Evolutionary conservation across 2,797 vertebrate species (phyloP).

Genomic region (Acanthurus tractus): DNA sequence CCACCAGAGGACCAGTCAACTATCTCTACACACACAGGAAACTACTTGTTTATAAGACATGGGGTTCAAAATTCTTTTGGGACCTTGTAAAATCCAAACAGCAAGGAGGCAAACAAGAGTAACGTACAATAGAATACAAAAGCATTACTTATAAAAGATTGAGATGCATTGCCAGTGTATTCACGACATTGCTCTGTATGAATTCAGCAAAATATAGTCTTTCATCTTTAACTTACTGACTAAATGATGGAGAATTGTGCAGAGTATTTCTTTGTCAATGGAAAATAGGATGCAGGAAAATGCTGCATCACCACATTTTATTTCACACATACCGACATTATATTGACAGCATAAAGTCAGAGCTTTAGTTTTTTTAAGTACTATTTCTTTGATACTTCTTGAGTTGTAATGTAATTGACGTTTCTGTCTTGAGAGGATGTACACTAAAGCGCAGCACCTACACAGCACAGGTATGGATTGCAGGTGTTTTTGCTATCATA

Average conservation of each 20-base stretch:
- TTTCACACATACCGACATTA: background rate
- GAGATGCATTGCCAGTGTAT: background rate
- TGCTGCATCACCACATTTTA: background rate
- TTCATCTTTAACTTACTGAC: background rate
- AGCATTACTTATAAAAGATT: background rate
- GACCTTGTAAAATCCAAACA: constrained; percentile 24
- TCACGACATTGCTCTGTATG: background rate
- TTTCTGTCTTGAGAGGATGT: too few species aligned
- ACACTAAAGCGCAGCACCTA: too few species aligned
- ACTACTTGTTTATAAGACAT: constrained; percentile 45
- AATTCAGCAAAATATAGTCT: background rate
- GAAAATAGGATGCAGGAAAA: background rate
- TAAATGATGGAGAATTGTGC: background rate
- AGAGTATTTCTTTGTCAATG: background rate
- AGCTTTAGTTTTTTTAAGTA: too few species aligned
- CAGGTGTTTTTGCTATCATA: too few species aligned
- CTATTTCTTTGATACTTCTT: background rate
- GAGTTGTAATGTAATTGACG: background rate
- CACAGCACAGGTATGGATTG: too few species aligned
- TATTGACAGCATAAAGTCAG: too few species aligned
- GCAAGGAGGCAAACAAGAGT: background rate
- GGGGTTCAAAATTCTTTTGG: constrained; percentile 20
- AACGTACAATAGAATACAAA: background rate
- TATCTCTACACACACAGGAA: constrained; percentile 45
- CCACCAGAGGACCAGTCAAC: constrained; percentile 26